Evolutionary conservation across 2,113 vertebrate species (phyloP), one percentile per base, ranked within the genome.

Genomic region (Calypte anna): DNA sequence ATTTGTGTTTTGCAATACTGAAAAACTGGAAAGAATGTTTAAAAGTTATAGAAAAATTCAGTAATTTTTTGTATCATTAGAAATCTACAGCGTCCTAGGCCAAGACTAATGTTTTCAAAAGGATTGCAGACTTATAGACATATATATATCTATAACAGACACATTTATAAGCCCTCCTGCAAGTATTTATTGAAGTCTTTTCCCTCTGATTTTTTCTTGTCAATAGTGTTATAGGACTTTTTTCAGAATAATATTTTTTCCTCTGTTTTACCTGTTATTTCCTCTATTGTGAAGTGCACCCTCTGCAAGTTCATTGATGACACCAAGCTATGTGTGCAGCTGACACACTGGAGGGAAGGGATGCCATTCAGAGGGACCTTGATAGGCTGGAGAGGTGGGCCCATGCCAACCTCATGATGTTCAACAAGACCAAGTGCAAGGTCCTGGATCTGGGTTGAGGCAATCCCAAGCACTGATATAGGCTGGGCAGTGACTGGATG

Each of bases 101-200:
- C 59, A 84, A 82, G 23, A 72, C 44, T 12, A 31, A 46, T 46
- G 18, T 43, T 90, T 77, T 66, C 66, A 30, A 38, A 72, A 64
- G 9, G 7, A 50, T 4, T 25, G 4, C 3, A 4, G n/a, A 22
- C 21, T 33, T 69, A 14, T 50, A 31, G 6, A 23, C 53, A 28
- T 0, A 1, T n/a, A 1, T n/a, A 18, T 21, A 8, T 24, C 30
- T 68, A 20, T 24, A 44, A 6, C 4, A 66, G 3, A 21, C 14
- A 57, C n/a, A 64, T 5, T 55, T 59, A 55, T 16, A 23, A 73
- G 10, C 4, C 9, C 4, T 69, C 72, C 44, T 83, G 46, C 25
- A 83, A 53, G n/a, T 76, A 69, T 15, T 76, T 70, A 24, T 6
- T 66, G 11, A 53, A 76, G 22, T 28, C 16, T 7, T 69, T 82